Evolutionary conservation across 2,888 invertebrate genomes (phyloP), one percentile per base, ranked within the genome.

Genomic region (Rhorus exstirpatorius): DNA sequence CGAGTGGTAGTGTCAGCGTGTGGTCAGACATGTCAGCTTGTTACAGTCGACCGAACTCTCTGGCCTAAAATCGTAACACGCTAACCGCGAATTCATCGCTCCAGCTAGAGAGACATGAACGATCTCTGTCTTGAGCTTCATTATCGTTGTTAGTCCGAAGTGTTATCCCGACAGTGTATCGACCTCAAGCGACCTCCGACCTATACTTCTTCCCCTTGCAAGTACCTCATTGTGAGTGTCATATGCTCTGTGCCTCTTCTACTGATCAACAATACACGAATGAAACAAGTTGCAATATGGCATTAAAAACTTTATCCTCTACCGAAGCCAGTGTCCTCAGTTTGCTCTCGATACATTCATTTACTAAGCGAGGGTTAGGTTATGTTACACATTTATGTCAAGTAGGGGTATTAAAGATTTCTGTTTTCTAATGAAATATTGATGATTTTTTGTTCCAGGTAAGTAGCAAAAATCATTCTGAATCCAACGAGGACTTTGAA

Each of bases 61-160:
- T 67, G 19, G 51, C 67, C 81, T 53, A 53, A 72, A 77, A 72
- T 60, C 60, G 70, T 72, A 77, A 12, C 44, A 61, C 61, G 31
- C 35, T 58, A 71, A 72, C 77, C 60, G 31, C 26, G 31, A 77
- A 49, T 60, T 49, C 49, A 44, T 58, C 51, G 12, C 60, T 51
- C 17, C 46, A 46, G 44, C 31, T 44, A 26, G 17, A 44, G 35
- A 46, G 72, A 38, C 49, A 6, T 41, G 65, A 65, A 51, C 81
- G 65, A 58, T 46, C 71, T 49, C 46, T 26, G 71, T 71, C 70
- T 74, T 51, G 38, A 80, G 71, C 46, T 68, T 63, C 63, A 65
- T 41, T 51, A 76, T 79, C 80, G 75, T 80, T 82, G 84, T 80
- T 77, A 58, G 61, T 53, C 41, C 70, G 51, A 63, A 53, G 31